Base-by-base conservation (phyloP, 2,888 invertebrate genomes). In the Perizoma affinitatum region DNA sequence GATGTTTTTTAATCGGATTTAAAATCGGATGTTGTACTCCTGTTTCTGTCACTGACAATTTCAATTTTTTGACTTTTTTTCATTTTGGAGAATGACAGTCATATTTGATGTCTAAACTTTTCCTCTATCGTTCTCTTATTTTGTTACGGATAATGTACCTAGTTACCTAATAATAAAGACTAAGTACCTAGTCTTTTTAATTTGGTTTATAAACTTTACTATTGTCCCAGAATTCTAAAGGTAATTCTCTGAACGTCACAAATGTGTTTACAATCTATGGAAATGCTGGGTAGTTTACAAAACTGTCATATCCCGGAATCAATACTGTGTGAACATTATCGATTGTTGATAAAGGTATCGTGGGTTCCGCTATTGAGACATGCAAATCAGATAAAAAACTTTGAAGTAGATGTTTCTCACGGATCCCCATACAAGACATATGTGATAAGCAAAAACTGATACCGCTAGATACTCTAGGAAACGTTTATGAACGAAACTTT, bases 381-480 rank as follows among this genome's bases (percentile, higher is more conserved):
- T 63, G 63, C 63, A 69, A 61, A 48, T 66, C 54, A 61, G 35
- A 63, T 50, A 67, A 71, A 66, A 65, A 61, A 73, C 77, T 78
- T 74, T 82, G 84, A 83, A 79, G 82, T 82, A 83, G 78, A 79
- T 79, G 76, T 59, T 65, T 69, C 68, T 57, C 68, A 67, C 68
- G 65, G 58, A 35, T 54, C 56, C 51, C 56, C 57, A 41, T 51
- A 62, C 36, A 58, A 63, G 7, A 59, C 76, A 80, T n/a, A n/a
- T 72, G 75, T 78, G 78, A 76, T 73, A 65, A 51, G 70, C 72
- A 79, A 81, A 84, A 81, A 82, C 80, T 48, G 55, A 71, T 74
- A 79, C 83, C 80, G 84, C 80, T 83, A 79, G 61, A 70, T 55
- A 64, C 72, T 73, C 78, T 74, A 79, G 82, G 82, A 82, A 82